Conservation (phyloP, 1,140 invertebrate genomes). For the Contarinia nasturtii region DNA sequence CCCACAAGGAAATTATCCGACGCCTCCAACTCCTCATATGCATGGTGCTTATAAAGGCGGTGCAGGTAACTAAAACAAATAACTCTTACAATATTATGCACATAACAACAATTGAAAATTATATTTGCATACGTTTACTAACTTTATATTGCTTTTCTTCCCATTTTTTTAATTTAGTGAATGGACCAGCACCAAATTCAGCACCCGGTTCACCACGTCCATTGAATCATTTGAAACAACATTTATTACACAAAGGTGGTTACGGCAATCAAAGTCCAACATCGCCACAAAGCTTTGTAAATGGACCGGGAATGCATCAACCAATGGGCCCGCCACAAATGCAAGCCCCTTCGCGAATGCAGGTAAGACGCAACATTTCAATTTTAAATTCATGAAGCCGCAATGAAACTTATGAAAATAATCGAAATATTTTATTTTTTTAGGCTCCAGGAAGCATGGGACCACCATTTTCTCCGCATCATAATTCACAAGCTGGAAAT, state of each 20-base stretch:
- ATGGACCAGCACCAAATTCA: conserved; percentile 10
- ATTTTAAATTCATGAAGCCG: too few species aligned
- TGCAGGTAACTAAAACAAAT: too few species aligned
- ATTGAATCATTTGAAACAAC: conserved; percentile 43
- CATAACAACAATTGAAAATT: too few species aligned
- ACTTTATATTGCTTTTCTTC: too few species aligned
- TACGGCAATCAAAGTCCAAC: conserved; percentile 29
- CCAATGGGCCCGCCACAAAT: conserved; percentile 30
- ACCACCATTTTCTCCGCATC: conserved; percentile 25
- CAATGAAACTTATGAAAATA: too few species aligned
- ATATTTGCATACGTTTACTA: too few species aligned
- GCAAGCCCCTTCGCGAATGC: conserved; percentile 10
- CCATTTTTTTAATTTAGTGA: not conserved
- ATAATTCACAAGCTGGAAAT: conserved; percentile 12
- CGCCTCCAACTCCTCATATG: conserved; percentile 23
- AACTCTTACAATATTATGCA: too few species aligned
- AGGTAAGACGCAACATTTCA: not conserved
- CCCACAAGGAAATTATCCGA: too few species aligned
- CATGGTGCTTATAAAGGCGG: conserved; percentile 6
- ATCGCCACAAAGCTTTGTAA: conserved; percentile 34
- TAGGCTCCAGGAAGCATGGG: conserved; percentile 27
- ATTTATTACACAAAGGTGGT: conserved; percentile 42
- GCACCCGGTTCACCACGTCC: conserved; percentile 23
- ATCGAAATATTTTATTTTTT: too few species aligned
- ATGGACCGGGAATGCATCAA: conserved; percentile 23